Evolutionary conservation across 2,113 vertebrate genomes (phyloP), one percentile per base, ranked within the genome.

Genomic region (Agapornis roseicollis): DNA sequence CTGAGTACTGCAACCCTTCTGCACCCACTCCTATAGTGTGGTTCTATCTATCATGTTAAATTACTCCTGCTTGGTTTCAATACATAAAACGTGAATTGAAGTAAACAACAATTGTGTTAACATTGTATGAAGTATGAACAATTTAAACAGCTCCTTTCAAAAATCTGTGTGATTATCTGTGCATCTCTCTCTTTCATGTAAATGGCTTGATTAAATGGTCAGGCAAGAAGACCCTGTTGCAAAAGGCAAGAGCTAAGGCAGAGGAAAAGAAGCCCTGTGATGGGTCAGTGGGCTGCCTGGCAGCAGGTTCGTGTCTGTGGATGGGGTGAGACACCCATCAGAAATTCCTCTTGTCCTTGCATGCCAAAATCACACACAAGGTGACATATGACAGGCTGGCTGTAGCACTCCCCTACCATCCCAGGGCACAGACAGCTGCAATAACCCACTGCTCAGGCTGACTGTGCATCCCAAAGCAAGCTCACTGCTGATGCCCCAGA

Each of bases 321-420:
- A 47, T 0, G 0, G 71, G 71, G 11, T 1, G 1, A 77, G 58
- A 63, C 1, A 10, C 44, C 50, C 2, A 0, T 80, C 42, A 35
- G 68, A 94, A 10, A 37, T 10, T 83, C 37, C 49, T 81, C 60
- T 27, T 80, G 29, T 78, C 95, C 94, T 80, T 89, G 69, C 4
- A 79, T 44, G 89, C 61, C 71, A 93, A 92, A 87, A 87, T 72
- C 70, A 92, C 50, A 39, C 82, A 64, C 69, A 88, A 66, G 91
- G 93, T 85, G 85, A 77, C 61, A 23, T 33, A 63, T 42, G 79
- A 39, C 55, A 81, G 81, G 50, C 19, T 82, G 88, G 85, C 33
- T 94, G 88, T 85, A 35, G 1, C 19, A 46, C 28, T 56, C 52
- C 41, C 22, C 33, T 70, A 4, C 80, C 47, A 52, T 42, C 70